Conservation (phyloP, 2,888 invertebrate genomes). For the Argyresthia goedartella region DNA sequence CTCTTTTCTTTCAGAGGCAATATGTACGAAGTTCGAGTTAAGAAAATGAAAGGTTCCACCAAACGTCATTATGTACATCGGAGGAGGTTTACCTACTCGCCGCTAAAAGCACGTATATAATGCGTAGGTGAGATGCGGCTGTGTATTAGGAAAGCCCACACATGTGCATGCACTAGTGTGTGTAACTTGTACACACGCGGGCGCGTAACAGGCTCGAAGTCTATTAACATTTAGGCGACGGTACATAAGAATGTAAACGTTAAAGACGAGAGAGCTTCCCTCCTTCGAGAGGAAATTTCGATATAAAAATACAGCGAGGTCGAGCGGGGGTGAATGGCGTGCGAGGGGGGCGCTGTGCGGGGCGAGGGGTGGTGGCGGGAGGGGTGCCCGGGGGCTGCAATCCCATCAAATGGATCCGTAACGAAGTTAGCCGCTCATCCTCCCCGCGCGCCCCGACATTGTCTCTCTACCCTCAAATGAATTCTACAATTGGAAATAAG, state of each 20-base stretch:
- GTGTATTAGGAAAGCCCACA: neutral
- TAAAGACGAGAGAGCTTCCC: conserved; percentile 64
- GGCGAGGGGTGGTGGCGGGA: conserved; percentile 23
- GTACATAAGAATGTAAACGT: conserved; percentile 71
- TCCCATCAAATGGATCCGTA: conserved; percentile 86
- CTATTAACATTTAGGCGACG: conserved; percentile 67
- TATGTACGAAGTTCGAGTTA: conserved; percentile 36
- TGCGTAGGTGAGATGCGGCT: conserved; percentile 23
- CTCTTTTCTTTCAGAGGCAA: conserved; percentile 38
- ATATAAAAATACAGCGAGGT: conserved; percentile 66
- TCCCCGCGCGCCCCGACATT: conserved; percentile 70
- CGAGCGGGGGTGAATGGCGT: conserved; percentile 26
- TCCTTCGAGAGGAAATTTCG: conserved; percentile 64
- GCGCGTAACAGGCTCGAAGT: conserved; percentile 36
- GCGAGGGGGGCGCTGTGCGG: conserved; percentile 14
- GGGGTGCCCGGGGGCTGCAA: conserved; percentile 72
- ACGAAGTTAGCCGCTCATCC: conserved; percentile 78
- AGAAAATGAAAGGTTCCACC: conserved; percentile 51
- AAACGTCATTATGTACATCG: conserved; percentile 50
- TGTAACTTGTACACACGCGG: conserved; percentile 10
- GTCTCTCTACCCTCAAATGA: conserved; percentile 70
- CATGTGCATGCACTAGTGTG: conserved; percentile 4
- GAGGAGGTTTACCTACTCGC: conserved; percentile 37
- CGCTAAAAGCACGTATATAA: conserved; percentile 54
- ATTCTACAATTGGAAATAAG: conserved; percentile 73